phyloP scores from a whole-genome alignment of 2,888 invertebrate species.

The Sipha maydis region DNA sequence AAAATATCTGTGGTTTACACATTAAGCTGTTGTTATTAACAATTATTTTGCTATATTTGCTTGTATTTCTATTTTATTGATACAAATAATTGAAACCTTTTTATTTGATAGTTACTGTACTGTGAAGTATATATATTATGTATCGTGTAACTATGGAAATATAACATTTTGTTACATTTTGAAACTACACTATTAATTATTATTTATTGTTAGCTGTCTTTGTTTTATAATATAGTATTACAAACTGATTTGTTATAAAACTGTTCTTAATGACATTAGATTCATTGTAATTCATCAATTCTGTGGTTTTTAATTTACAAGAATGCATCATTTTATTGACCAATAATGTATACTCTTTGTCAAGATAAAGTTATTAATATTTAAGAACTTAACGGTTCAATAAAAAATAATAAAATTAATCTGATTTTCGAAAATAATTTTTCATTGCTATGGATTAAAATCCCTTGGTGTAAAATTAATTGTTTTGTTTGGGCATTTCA shows the following conservation, averaged over 20 bases:
- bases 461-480: too few relatives aligned
- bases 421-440: too few relatives aligned
- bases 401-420: too few relatives aligned
- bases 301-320: not conserved
- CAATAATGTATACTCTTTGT: not conserved
- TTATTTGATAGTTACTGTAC: not conserved
- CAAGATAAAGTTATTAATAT: too few relatives aligned
- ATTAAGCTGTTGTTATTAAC: not conserved
- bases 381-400: too few relatives aligned
- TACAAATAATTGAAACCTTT: not conserved
- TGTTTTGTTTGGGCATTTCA: too few relatives aligned
- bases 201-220: conserved; percentile 44
- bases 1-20: not conserved
- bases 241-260: not conserved
- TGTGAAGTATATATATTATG: not conserved
- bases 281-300: conserved; percentile 8
- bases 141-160: conserved; percentile 19
- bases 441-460: too few relatives aligned
- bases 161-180: conserved; percentile 36
- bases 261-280: not conserved
- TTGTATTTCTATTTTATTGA: not conserved
- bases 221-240: conserved; percentile 6
- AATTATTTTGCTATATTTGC: not conserved
- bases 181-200: conserved; percentile 41
- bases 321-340: not conserved